Base-by-base conservation (phyloP, 2,113 vertebrate genomes). In the Microcebus lehilahytsara region DNA sequence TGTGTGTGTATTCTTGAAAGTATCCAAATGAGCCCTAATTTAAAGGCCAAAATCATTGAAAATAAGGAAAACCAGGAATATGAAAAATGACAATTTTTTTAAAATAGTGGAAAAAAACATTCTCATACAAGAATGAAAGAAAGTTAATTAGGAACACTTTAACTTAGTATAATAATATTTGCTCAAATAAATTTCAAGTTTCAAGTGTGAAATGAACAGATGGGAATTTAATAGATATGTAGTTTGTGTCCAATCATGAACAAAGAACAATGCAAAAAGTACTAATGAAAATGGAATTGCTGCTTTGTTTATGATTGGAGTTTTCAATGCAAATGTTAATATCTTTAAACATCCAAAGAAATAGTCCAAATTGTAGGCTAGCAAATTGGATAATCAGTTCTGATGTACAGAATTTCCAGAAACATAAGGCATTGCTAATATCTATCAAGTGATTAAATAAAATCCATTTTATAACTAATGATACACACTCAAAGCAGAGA, bases 201-300 rank as follows among this genome's bases (percentile, higher is more conserved):
- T 53, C 51, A 56, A 89, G 46, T 71, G 40, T 37, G 14, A 95
- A 95, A 95, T 75, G 42, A 90, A 85, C 27, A 75, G 20, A 74
- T 42, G 56, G 49, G 49, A 40, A 83, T 93, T 92, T 89, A 93
- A 58, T 56, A 56, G 64, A 37, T 80, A 37, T 32, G 9, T 40
- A 40, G 9, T 92, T 87, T 90, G 42, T 75, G 37, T 80, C 16
- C 0, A 80, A 17, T 95, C 17, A 60, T 69, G 37, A 86, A 58
- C 69, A 95, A 96, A 60, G 58, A 97, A 51, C 20, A 64, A 37
- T 58, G 46, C 80, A 46, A 69, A 94, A 87, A 85, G 37, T 69
- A 88, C 30, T 72, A 46, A 60, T 46, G 23, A 72, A 95, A 91
- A 85, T 88, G 37, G 1, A 49, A 80, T 80, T 89, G 19, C 22